Base-by-base conservation (phyloP, 2,888 invertebrate genomes). In the Camptogramma bilineatum region DNA sequence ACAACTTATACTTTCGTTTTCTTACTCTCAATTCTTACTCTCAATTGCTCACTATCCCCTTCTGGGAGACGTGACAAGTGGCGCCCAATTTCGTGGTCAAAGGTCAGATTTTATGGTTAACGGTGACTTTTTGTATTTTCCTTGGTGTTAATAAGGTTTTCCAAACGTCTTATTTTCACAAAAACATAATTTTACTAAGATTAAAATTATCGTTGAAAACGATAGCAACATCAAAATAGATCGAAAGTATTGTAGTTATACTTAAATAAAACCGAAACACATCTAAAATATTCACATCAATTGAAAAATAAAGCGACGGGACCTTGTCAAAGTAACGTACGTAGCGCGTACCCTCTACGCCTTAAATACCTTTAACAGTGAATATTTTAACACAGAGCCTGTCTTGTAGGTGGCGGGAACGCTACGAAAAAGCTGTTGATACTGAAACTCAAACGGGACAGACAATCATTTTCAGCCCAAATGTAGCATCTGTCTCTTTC, bases 301-400 rank as follows among this genome's bases (percentile, higher is more conserved):
- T 58, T 51, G 53, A 56, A 51, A 59, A 60, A 48, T 39, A 48
- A 42, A 28, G 28, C 39, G 10, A 19, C 48, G 48, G 52, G 52
- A 42, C 17, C 53, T 55, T 18, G 44, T 39, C 42, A 13, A 55
- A 59, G 24, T 68, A 63, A 62, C 57, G 55, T 46, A 59, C 61
- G n/a, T 16, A 42, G 10, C 42, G 39, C 28, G 34, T 34, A 39
- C 34, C 60, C 57, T 55, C 31, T 9, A 51, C 52, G 48, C 48
- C 59, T 54, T 52, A 57, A 52, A 66, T 59, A 67, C 66, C 10
- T 60, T 56, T 60, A 57, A 55, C 69, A 54, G 64, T 75, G 64
- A 77, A 76, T 76, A 75, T 76, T 77, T 73, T 69, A 77, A 69
- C 60, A 21, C 52, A 54, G 58, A 52, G 54, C 57, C 47, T 55